Evolutionary conservation across 2,797 vertebrate genomes (phyloP), one percentile per base, ranked within the genome.

Genomic region (Labeo calbasu): DNA sequence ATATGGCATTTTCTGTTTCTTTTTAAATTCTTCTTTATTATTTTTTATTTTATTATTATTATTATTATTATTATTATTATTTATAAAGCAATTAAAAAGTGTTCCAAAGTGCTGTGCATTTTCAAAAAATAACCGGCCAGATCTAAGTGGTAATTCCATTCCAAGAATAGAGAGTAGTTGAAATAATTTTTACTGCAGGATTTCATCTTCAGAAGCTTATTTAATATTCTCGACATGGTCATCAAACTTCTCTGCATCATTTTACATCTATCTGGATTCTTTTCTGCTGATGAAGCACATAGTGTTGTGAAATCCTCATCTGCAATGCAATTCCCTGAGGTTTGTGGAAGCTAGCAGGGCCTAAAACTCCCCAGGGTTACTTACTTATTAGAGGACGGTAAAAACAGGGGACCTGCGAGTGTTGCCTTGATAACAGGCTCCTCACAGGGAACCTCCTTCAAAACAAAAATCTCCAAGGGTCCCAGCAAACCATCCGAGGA

Each of bases 391-490:
- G 51, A 81, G 55, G 36, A 51, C 0, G 32, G 25, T 68, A 36
- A 69, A 83, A 66, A 57, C 79, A 48, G 36, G 23, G 48, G 81
- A 71, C 70, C 50, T 85, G 84, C 76, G 83, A 83, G 81, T 79
- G 87, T 81, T 55, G 61, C 86, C 40, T 36, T 81, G 85, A 90
- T 83, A 81, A 86, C 71, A 14, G 72, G 17, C 65, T 71, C 61
- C 81, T 88, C 90, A 86, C 86, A 66, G 87, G 78, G 90, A 85
- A 89, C 85, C 89, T 87, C 79, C 84, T 91, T 87, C 85, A 92
- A 92, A 93, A 91, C 89, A 90, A 78, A 82, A 81, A 25, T 72
- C 92, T 90, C 86, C 89, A 87, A 48, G 71, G 71, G 50, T 65
- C 59, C 43, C 40, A 4, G 8, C 9, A 53, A 80, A 25, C 50